A percentile compares a stretch with the other conserved stretches of the same genome.
Evolutionary conservation across 2,888 invertebrate genomes (phyloP).

Genomic region (Drosophila cracens): DNA sequence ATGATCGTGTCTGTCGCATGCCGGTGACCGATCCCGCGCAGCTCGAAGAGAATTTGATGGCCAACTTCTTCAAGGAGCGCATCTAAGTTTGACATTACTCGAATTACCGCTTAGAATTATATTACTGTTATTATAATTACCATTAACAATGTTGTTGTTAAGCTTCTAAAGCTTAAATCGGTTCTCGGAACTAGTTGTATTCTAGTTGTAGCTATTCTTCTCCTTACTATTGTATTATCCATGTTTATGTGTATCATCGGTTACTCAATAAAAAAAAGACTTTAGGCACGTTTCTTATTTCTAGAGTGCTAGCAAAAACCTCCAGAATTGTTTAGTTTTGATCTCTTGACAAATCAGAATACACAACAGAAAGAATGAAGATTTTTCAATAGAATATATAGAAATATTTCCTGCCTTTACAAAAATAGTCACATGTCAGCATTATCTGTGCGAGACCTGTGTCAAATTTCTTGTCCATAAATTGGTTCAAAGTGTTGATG

Average conservation of each 20-base stretch:
- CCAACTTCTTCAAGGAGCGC: constrained; percentile 77
- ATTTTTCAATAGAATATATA: not conserved
- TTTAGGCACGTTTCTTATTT: constrained; percentile 6
- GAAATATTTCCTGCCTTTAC: not conserved
- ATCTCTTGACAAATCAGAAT: not conserved
- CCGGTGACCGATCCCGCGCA: constrained; percentile 83
- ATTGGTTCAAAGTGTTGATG: not conserved
- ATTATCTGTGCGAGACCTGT: not conserved
- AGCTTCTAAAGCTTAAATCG: constrained; percentile 63
- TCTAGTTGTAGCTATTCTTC: constrained; percentile 19
- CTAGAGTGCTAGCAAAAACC: not conserved
- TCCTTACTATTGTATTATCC: constrained; percentile 26
- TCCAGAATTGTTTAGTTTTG: not conserved
- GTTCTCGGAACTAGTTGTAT: constrained; percentile 67
- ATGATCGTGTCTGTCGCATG: constrained; percentile 84
- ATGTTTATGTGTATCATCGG: constrained; percentile 3
- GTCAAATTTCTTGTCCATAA: not conserved
- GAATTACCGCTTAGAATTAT: constrained; percentile 37
- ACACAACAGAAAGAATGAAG: not conserved
- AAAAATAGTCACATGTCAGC: not conserved
- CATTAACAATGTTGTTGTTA: constrained; percentile 34
- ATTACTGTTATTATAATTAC: constrained; percentile 10
- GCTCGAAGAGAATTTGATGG: constrained; percentile 82
- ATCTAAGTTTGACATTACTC: constrained; percentile 55
- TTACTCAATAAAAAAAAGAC: constrained; percentile 24